Conservation (phyloP, 2,888 invertebrate species). For the Chydorus sphaericus region DNA sequence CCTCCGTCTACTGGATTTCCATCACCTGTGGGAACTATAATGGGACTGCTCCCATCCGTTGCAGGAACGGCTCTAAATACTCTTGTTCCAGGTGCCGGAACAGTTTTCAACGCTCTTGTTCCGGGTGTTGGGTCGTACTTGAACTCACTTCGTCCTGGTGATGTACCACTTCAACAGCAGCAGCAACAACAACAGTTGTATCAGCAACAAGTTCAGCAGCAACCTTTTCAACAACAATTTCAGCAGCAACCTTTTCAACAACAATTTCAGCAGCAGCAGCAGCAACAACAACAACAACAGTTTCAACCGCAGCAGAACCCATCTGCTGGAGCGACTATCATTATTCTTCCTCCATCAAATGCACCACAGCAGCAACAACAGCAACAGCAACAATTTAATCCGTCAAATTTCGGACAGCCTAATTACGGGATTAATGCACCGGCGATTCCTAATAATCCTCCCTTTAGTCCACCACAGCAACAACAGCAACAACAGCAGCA, state of each 20-base stretch:
- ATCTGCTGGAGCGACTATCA: not conserved
- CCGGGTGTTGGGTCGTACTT: too few species aligned
- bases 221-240: not conserved
- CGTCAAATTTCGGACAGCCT: not conserved
- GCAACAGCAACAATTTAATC: not conserved
- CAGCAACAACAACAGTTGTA: too few species aligned
- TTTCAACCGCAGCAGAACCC: not conserved
- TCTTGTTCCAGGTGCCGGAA: too few species aligned
- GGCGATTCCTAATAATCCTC: not conserved
- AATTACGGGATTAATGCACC: not conserved
- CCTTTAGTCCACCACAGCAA: not conserved
- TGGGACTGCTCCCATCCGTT: not conserved
- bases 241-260: not conserved
- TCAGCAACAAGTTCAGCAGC: too few species aligned
- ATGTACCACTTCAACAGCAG: too few species aligned
- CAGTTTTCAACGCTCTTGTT: too few species aligned
- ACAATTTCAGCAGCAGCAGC: not conserved
- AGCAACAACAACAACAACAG: not conserved
- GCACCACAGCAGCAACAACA: not conserved
- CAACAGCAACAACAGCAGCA: not conserved
- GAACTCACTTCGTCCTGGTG: too few species aligned
- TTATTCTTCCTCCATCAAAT: not conserved
- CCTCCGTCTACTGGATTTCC: constrained; percentile 11
- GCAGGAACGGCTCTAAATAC: too few species aligned
- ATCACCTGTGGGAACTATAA: not conserved